phyloP scores from a whole-genome alignment of 2,113 vertebrate species.

The Catagonus wagneri region DNA sequence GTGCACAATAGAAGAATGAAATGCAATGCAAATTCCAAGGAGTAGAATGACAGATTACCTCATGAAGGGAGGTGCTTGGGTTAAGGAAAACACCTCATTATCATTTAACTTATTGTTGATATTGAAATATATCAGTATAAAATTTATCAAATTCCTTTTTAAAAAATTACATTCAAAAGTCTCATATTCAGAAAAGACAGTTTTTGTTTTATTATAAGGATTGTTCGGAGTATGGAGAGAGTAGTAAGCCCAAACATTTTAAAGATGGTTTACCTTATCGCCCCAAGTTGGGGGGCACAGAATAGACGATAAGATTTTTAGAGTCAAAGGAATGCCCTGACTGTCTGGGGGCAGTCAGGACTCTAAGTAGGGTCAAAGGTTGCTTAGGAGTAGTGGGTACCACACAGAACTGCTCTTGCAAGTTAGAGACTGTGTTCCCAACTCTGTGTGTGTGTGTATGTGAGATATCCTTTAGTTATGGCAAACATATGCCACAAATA shows the following conservation, averaged over 20 bases:
- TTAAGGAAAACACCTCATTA: conserved; percentile 47
- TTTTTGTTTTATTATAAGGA: conserved; percentile 6
- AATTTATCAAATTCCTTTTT: conserved; percentile 10
- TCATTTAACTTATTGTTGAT: conserved; percentile 51
- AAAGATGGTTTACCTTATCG: conserved; percentile 19
- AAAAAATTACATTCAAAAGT: neutral
- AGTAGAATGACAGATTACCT: neutral
- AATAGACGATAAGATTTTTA: neutral
- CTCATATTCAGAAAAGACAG: conserved; percentile 1
- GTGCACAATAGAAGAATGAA: neutral
- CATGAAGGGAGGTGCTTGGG: neutral
- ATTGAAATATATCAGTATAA: conserved; percentile 8
- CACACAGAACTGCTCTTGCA: neutral
- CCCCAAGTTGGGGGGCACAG: neutral
- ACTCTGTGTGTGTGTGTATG: neutral
- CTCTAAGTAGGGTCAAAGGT: neutral
- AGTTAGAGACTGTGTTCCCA: neutral
- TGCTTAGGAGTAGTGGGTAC: neutral
- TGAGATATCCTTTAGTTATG: neutral
- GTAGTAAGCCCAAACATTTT: neutral
- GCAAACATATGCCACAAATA: neutral
- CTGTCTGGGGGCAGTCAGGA: neutral
- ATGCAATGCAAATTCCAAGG: neutral
- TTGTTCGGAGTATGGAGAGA: neutral
- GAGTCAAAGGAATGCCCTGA: neutral